These are phyloP conservation scores for Belgica antarctica DNA, from an alignment of 2,888 invertebrate species.

Conservation along the genomic window DNA sequence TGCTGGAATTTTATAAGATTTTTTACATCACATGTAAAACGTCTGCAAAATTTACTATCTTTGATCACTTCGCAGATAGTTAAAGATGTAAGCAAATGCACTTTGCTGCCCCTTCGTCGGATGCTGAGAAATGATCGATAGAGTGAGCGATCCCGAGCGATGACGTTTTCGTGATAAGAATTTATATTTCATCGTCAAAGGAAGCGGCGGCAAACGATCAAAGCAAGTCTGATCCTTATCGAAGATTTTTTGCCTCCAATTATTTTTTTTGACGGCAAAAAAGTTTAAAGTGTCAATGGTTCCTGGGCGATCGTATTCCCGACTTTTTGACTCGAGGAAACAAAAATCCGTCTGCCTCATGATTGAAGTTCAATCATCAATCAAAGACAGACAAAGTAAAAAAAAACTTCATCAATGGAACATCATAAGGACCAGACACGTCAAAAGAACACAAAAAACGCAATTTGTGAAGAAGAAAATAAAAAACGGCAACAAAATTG, in stretches of 20 bases:
- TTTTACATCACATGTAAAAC: constrained; percentile 33
- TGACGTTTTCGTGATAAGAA: background rate
- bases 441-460: constrained; percentile 8
- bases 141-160: background rate
- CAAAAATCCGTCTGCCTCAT: constrained; percentile 37
- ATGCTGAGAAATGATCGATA: constrained; percentile 13
- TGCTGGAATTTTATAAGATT: constrained; percentile 21
- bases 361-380: constrained; percentile 42
- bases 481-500: constrained; percentile 17
- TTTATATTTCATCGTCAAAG: background rate
- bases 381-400: constrained; percentile 28
- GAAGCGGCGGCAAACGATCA: background rate
- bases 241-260: constrained; percentile 28
- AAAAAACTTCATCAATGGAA: constrained; percentile 22
- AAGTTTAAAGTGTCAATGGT: constrained; percentile 29
- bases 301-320: background rate
- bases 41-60: background rate
- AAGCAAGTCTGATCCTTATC: constrained; percentile 26
- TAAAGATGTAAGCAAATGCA: constrained; percentile 13
- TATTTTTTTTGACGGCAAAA: background rate
- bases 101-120: background rate
- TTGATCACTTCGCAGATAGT: constrained; percentile 37
- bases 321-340: constrained; percentile 27
- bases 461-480: constrained; percentile 7
- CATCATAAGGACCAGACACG: constrained; percentile 10